A percentile compares a stretch with the other conserved stretches of the same genome.
Conservation (phyloP, 2,797 vertebrate species). For the Myotis findleyi region DNA sequence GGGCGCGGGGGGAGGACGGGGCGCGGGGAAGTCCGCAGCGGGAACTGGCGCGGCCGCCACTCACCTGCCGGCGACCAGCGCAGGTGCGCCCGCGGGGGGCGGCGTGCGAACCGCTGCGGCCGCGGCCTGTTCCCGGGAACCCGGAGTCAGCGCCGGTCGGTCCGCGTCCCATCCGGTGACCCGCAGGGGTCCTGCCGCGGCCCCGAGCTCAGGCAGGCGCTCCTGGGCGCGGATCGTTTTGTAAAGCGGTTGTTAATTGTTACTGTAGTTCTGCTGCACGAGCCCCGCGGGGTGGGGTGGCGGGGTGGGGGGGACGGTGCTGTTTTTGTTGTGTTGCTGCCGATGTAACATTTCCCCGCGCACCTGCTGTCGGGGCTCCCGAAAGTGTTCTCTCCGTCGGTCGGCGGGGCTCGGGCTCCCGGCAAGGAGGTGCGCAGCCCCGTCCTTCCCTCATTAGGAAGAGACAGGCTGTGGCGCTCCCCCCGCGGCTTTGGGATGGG, state of each 20-base stretch:
- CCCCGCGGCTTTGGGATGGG: neutral
- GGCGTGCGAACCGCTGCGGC: neutral
- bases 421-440: neutral
- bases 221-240: neutral
- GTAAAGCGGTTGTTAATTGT: neutral
- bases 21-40: neutral
- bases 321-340: neutral
- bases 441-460: neutral
- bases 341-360: neutral
- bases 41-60: neutral
- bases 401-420: neutral
- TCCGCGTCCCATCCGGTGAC: neutral
- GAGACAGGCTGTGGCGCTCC: accelerated
- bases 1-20: no score
- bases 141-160: neutral
- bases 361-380: neutral
- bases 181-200: neutral
- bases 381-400: no score
- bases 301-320: accelerated
- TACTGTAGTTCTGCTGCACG: neutral
- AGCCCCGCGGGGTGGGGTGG: no score
- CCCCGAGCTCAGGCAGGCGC: no score
- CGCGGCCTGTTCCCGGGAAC: neutral
- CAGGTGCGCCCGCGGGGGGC: neutral
- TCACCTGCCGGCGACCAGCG: neutral